Conservation (phyloP, 2,113 vertebrate species). For the Xiphophorus maculatus region DNA sequence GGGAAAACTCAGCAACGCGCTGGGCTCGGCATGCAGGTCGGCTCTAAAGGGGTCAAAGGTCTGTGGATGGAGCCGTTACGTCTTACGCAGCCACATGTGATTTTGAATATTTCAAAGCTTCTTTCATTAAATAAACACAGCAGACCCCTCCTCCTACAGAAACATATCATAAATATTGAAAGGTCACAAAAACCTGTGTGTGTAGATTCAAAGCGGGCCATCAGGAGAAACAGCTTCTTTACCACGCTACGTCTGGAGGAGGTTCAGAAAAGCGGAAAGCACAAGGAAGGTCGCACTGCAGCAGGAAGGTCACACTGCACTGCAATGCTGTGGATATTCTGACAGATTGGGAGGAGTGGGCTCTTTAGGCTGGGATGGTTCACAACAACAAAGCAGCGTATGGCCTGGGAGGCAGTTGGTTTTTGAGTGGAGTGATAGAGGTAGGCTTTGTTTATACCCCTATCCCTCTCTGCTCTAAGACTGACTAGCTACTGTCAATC, state of each 20-base stretch:
- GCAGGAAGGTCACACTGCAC: slow-evolving; percentile 20
- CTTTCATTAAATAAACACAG: slow-evolving; percentile 77
- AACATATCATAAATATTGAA: slow-evolving; percentile 71
- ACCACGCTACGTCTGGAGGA: slow-evolving; percentile 43
- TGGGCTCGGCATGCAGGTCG: neutral
- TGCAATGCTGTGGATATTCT: slow-evolving; percentile 32
- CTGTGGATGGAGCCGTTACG: slow-evolving; percentile 26
- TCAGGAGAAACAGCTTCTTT: slow-evolving; percentile 4
- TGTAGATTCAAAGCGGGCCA: slow-evolving; percentile 20
- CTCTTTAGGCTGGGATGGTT: neutral
- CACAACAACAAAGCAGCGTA: neutral
- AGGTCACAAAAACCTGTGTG: slow-evolving; percentile 36
- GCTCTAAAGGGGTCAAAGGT: slow-evolving; percentile 25
- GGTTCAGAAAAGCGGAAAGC: slow-evolving; percentile 42
- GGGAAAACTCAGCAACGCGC: neutral
- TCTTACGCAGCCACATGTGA: slow-evolving; percentile 48
- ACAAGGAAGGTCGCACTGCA: slow-evolving; percentile 30
- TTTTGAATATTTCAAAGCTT: slow-evolving; percentile 76
- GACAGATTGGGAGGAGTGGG: slow-evolving; percentile 28
- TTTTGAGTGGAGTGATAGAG: slow-evolving; percentile 8
- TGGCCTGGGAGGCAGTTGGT: neutral
- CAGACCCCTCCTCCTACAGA: slow-evolving; percentile 42
- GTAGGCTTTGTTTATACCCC: neutral
- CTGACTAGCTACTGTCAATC: neutral
- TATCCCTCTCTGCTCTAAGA: neutral